A percentile compares a stretch with the other conserved stretches of the same genome.
Conservation (phyloP, 2,888 invertebrate genomes). For the Noctua comes region DNA sequence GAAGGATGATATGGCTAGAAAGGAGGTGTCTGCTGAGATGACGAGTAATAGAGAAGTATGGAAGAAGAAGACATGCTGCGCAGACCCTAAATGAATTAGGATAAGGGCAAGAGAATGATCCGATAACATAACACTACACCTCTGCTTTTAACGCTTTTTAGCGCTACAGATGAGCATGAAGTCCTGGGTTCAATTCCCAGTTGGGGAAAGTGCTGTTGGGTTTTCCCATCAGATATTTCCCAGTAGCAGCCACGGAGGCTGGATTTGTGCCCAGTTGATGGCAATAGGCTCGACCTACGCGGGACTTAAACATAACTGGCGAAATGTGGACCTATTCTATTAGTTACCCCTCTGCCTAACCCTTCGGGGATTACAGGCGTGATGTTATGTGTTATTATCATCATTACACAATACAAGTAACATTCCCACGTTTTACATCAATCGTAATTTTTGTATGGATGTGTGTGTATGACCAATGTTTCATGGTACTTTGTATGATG, state of each 20-base stretch:
- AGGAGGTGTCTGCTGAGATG: too few relatives aligned
- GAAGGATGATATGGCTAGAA: too few relatives aligned
- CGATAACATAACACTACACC: too few relatives aligned
- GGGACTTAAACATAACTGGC: too few relatives aligned
- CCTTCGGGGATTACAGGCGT: not conserved
- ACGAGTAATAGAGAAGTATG: too few relatives aligned
- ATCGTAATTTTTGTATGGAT: slow-evolving; percentile 20
- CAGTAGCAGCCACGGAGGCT: not conserved
- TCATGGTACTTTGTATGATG: slow-evolving; percentile 21
- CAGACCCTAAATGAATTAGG: too few relatives aligned
- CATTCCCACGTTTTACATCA: slow-evolving; percentile 37
- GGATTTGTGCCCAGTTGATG: not conserved
- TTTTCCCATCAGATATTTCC: not conserved
- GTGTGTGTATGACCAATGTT: slow-evolving; percentile 28
- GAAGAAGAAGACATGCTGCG: too few relatives aligned
- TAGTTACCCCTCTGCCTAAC: not conserved
- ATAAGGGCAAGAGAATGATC: too few relatives aligned
- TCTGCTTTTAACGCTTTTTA: too few relatives aligned
- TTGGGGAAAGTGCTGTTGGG: too few relatives aligned
- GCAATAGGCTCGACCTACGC: not conserved
- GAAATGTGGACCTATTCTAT: not conserved
- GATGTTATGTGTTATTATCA: not conserved
- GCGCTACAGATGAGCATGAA: too few relatives aligned
- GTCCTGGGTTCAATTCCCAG: too few relatives aligned
- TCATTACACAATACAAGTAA: slow-evolving; percentile 16